These are phyloP conservation scores for Lontra canadensis DNA, from an alignment of 2,113 vertebrate genomes.

Conservation along the genomic window DNA sequence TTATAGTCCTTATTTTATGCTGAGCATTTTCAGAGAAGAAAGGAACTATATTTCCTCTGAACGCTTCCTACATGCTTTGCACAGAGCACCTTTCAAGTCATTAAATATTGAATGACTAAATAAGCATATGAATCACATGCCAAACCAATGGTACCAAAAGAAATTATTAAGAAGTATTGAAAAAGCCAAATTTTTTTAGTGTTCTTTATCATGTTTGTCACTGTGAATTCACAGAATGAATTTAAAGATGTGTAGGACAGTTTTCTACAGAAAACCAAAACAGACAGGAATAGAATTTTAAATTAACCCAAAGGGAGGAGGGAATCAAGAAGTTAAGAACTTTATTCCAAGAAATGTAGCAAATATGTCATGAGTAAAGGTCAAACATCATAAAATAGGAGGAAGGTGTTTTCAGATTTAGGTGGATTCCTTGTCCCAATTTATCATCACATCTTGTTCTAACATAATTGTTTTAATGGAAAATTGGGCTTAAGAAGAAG, in stretches of 20 bases:
- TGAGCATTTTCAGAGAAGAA: slow-evolving; percentile 12
- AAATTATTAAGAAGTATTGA: neutral
- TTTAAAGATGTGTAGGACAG: neutral
- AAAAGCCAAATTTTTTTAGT: neutral
- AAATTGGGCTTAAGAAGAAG: neutral
- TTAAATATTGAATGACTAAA: neutral
- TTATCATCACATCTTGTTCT: neutral
- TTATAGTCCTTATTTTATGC: neutral
- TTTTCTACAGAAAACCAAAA: neutral
- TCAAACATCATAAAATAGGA: neutral
- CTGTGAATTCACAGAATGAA: neutral
- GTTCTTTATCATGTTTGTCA: neutral
- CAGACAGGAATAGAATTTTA: neutral
- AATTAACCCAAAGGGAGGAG: neutral
- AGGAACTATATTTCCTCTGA: neutral
- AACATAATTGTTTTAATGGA: neutral
- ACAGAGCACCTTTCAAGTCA: neutral
- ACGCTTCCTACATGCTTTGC: neutral
- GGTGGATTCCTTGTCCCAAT: neutral
- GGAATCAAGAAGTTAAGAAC: neutral
- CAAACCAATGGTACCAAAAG: neutral
- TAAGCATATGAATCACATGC: neutral
- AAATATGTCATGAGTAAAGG: neutral
- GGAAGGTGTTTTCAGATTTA: neutral
- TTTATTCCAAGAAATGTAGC: neutral